These are phyloP conservation scores for Siderastrea radians DNA, from an alignment of 92 coral and sea anemone species.

Conservation along the genomic window DNA sequence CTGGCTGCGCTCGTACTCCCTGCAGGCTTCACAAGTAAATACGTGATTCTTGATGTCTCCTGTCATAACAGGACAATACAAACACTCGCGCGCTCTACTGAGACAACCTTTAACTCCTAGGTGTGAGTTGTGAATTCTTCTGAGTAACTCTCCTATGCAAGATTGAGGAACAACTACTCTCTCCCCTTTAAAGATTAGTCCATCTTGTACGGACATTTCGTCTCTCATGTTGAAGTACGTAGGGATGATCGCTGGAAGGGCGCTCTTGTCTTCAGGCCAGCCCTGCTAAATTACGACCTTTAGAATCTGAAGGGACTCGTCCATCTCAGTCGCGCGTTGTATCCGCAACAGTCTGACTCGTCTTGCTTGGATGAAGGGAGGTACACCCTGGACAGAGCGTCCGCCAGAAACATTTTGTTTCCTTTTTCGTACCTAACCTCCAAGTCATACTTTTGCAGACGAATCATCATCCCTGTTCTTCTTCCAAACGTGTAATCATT, in stretches of 20 bases:
- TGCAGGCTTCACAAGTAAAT: no score
- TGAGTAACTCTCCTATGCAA: slow-evolving; percentile 15
- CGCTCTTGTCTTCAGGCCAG: no score
- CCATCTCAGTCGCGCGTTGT: slow-evolving; percentile 38
- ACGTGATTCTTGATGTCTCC: slow-evolving; percentile 40
- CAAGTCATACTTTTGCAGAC: no score
- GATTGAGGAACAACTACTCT: slow-evolving; percentile 45
- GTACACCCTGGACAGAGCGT: not conserved
- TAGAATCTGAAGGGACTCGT: slow-evolving; percentile 50
- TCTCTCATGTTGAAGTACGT: not conserved
- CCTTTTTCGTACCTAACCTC: no score
- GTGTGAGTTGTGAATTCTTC: not conserved
- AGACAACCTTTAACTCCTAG: slow-evolving; percentile 33
- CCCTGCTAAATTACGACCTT: slow-evolving; percentile 25
- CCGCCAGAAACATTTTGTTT: no score
- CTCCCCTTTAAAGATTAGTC: slow-evolving; percentile 29
- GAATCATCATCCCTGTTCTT: slow-evolving; percentile 26
- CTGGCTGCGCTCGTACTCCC: slow-evolving; percentile 47
- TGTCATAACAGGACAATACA: slow-evolving; percentile 52
- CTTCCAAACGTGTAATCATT: slow-evolving; percentile 53
- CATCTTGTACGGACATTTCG: slow-evolving; percentile 48
- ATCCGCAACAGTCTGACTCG: not conserved
- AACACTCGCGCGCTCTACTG: slow-evolving; percentile 38
- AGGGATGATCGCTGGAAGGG: slow-evolving; percentile 29
- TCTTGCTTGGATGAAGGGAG: not conserved